Conservation (phyloP, 2,888 invertebrate genomes). For the Sminthurides aquaticus region DNA sequence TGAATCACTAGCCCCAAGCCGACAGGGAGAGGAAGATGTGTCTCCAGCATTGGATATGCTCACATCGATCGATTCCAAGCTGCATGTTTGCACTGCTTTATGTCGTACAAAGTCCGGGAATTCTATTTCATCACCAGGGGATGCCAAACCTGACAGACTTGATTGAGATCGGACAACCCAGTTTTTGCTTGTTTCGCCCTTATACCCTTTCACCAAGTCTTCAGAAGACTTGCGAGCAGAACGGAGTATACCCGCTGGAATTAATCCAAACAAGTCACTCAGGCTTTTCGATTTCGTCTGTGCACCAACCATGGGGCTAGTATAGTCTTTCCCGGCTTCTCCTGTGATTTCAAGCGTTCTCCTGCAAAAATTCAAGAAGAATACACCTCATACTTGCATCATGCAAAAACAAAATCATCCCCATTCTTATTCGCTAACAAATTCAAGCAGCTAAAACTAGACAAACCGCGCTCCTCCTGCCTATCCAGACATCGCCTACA, state of each 20-base stretch:
- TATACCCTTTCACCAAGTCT: conserved; percentile 14
- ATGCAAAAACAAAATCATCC: too few species aligned
- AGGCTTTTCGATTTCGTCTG: conserved; percentile 71
- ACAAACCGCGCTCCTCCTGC: too few species aligned
- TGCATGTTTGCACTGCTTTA: conserved; percentile 35
- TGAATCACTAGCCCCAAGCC: conserved; percentile 1
- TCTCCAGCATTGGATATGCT: conserved; percentile 26
- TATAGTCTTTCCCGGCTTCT: conserved; percentile 20
- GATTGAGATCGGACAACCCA: conserved; percentile 15
- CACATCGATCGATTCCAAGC: conserved; percentile 36
- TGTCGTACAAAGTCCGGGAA: conserved; percentile 28
- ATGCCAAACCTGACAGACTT: conserved; percentile 19
- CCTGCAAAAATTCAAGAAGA: too few species aligned
- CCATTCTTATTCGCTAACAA: too few species aligned
- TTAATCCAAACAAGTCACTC: conserved; percentile 62
- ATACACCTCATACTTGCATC: too few species aligned
- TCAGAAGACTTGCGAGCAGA: conserved; percentile 45
- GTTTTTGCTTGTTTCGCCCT: background rate
- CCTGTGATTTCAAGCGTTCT: conserved; percentile 40
- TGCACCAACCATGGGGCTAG: conserved; percentile 24
- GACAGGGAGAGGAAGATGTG: conserved; percentile 26
- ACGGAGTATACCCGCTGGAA: conserved; percentile 57
- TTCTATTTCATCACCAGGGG: conserved; percentile 17
- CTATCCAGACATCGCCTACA: too few species aligned
- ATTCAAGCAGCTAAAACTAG: too few species aligned